A percentile compares a stretch with the other conserved stretches of the same genome.
These are phyloP conservation scores for Cydia amplana DNA, from an alignment of 1,140 invertebrate species.

Conservation along the genomic window DNA sequence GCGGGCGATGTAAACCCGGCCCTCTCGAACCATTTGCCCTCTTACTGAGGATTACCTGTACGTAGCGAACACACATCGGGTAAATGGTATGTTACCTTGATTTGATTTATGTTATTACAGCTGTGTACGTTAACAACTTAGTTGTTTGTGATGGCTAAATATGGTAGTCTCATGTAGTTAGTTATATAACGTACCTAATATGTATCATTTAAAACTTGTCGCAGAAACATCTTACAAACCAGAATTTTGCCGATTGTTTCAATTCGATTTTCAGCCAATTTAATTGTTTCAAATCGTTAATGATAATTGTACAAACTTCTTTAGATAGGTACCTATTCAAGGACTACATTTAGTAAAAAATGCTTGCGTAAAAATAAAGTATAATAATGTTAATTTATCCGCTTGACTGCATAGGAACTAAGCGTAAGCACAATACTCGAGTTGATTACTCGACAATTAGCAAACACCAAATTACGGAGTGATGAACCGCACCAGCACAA, in stretches of 20 bases:
- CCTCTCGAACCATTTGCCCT: constrained; percentile 45
- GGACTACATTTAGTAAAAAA: no score
- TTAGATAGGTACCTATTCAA: no score
- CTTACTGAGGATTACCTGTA: constrained; percentile 20
- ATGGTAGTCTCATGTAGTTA: not conserved
- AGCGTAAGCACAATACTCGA: not conserved
- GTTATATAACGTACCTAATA: no score
- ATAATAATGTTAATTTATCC: not conserved
- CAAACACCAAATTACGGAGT: constrained; percentile 4
- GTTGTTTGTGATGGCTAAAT: not conserved
- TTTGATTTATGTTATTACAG: constrained; percentile 6
- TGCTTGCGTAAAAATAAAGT: not conserved
- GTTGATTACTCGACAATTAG: not conserved
- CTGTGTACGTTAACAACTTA: not conserved
- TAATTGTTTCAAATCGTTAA: not conserved
- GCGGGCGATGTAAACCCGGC: constrained; percentile 44
- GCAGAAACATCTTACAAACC: no score
- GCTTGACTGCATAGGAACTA: not conserved
- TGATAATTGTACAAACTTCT: not conserved
- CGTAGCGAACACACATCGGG: not conserved
- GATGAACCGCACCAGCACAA: not conserved
- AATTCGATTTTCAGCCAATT: not conserved
- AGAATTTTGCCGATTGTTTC: no score
- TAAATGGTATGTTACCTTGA: constrained; percentile 7
- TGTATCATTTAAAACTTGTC: no score